Conservation (phyloP, 1,140 invertebrate genomes). For the Zaprionus nigranus region DNA sequence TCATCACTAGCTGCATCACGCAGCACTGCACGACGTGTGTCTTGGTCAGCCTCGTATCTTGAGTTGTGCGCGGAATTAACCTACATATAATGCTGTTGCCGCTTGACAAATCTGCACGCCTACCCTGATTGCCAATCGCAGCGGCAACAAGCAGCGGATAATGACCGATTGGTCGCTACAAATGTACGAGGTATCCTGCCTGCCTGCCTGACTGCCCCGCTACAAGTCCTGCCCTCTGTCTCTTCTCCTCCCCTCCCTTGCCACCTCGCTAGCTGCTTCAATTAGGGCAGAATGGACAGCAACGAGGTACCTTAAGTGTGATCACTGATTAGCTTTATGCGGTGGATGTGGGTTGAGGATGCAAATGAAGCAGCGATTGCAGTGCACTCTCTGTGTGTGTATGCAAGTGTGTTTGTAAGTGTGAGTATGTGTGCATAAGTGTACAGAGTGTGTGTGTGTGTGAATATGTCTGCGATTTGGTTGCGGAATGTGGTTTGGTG, state of each 20-base stretch:
- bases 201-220: not conserved
- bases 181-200: constrained; percentile 47
- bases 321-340: constrained; percentile 65
- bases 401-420: not conserved
- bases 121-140: constrained; percentile 76
- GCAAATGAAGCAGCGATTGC: constrained; percentile 30
- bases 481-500: constrained; percentile 31
- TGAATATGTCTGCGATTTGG: not conserved
- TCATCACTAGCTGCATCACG: constrained; percentile 1
- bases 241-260: not conserved
- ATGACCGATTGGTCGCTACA: constrained; percentile 75
- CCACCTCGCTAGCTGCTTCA: constrained; percentile 53
- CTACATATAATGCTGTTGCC: constrained; percentile 79
- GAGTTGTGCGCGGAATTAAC: constrained; percentile 79
- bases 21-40: constrained; percentile 13
- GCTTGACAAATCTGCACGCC: constrained; percentile 80
- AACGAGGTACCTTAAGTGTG: constrained; percentile 53
- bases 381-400: not conserved
- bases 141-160: constrained; percentile 80
- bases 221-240: not conserved
- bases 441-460: not conserved
- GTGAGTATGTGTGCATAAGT: not conserved
- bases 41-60: constrained; percentile 54
- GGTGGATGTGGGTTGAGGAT: constrained; percentile 36
- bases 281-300: constrained; percentile 63